phyloP scores from a whole-genome alignment of 2,797 vertebrate genomes.

The Sebastes alutus region DNA sequence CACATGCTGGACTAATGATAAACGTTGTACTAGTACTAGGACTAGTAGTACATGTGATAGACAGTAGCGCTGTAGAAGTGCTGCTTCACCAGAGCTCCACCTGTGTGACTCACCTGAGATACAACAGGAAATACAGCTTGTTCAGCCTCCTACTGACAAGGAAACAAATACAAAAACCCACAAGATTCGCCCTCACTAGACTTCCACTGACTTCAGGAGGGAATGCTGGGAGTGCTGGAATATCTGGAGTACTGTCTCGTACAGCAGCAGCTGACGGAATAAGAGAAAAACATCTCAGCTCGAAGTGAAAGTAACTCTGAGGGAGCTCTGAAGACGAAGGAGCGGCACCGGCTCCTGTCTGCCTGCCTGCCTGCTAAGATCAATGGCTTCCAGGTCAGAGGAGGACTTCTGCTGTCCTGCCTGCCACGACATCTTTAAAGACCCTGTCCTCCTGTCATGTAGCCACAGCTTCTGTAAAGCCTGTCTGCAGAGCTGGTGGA shows the following conservation, averaged over 20 bases:
- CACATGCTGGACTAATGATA: background rate
- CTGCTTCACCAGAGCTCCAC: constrained; percentile 6
- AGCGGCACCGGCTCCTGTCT: background rate
- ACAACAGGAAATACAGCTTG: background rate
- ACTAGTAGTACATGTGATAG: background rate
- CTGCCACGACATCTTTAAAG: constrained; percentile 22
- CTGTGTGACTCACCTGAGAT: constrained; percentile 3
- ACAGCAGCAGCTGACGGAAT: background rate
- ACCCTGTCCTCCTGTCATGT: constrained; percentile 24
- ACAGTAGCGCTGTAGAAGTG: background rate
- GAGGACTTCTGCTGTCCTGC: constrained; percentile 23
- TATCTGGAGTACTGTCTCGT: background rate
- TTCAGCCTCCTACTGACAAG: background rate
- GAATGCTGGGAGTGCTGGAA: background rate
- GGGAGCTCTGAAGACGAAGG: background rate
- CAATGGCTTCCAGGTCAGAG: constrained; percentile 23
- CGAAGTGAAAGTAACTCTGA: background rate
- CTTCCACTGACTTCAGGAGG: background rate
- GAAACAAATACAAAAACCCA: background rate
- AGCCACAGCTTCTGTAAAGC: constrained; percentile 43
- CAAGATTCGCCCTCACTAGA: background rate
- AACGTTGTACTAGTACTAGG: too few species aligned
- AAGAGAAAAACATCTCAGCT: background rate
- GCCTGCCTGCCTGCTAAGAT: too few species aligned
- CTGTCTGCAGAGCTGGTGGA: constrained; percentile 43